phyloP scores from a whole-genome alignment of 2,797 vertebrate species.

The Alca torda region DNA sequence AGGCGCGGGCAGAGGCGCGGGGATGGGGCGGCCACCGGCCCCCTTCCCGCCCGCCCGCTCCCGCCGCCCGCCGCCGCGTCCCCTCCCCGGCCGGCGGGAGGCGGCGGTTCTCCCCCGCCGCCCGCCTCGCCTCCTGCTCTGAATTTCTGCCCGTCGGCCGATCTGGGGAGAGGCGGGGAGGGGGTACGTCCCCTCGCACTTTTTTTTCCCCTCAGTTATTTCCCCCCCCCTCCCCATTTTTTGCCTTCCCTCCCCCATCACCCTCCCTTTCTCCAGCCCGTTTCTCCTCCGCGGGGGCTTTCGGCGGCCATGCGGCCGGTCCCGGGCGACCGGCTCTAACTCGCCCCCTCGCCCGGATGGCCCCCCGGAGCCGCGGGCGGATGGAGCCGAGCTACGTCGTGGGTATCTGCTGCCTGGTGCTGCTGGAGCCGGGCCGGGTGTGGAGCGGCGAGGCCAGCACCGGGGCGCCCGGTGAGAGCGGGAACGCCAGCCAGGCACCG shows the following conservation, averaged over 20 bases:
- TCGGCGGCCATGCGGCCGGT: constrained; percentile 25
- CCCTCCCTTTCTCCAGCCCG: neutral
- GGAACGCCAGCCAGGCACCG: constrained; percentile 71
- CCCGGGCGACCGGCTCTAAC: neutral
- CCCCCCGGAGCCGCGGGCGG: constrained; percentile 22
- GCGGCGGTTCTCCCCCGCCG: neutral
- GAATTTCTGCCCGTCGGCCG: neutral
- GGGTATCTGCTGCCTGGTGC: constrained; percentile 79
- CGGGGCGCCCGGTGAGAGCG: constrained; percentile 65
- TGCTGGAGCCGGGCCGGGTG: constrained; percentile 73
- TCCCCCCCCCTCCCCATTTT: neutral
- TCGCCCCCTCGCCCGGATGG: neutral
- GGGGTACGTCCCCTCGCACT: neutral
- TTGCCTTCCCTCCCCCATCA: neutral
- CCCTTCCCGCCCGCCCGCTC: neutral
- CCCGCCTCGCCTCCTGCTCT: neutral
- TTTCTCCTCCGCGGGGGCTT: neutral
- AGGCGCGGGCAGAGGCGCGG: constrained; percentile 2
- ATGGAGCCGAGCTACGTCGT: constrained; percentile 70
- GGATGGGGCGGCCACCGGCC: neutral
- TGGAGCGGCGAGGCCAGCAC: constrained; percentile 63
- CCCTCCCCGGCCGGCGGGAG: neutral
- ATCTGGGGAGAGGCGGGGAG: neutral
- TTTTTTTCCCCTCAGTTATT: neutral
- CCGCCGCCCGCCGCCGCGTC: neutral